Conservation (phyloP, 2,797 vertebrate species). For the Clangula hyemalis region DNA sequence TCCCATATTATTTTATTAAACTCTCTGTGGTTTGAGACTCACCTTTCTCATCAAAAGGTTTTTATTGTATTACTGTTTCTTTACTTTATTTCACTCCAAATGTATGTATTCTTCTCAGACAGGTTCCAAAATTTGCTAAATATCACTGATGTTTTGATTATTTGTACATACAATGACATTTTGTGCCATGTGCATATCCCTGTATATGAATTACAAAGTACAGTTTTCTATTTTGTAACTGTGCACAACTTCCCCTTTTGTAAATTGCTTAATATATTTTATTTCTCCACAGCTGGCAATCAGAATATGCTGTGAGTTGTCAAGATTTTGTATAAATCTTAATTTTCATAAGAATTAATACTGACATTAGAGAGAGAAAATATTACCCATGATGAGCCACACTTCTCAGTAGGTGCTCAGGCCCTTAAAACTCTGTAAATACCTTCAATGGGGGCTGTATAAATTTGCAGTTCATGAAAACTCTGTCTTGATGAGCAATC, state of each 20-base stretch:
- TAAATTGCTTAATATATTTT: background rate
- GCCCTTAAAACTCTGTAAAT: background rate
- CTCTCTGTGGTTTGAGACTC: background rate
- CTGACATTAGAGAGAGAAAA: background rate
- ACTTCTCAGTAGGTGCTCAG: background rate
- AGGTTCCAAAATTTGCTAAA: background rate
- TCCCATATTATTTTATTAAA: background rate
- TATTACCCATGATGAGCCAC: background rate
- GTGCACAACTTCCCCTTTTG: background rate
- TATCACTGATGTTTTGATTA: background rate
- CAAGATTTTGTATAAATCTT: background rate
- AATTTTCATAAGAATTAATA: background rate
- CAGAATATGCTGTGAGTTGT: background rate
- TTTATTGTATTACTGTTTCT: background rate
- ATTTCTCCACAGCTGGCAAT: background rate
- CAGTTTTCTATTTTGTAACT: conserved; percentile 7
- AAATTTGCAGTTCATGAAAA: background rate
- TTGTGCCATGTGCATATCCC: background rate
- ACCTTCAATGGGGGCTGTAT: background rate
- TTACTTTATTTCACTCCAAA: background rate
- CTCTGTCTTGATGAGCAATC: background rate
- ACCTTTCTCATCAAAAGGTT: background rate
- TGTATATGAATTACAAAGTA: background rate
- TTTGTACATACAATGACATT: background rate
- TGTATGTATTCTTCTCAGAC: background rate